phyloP scores from a whole-genome alignment of 2,797 vertebrate species.

The Geotrypetes seraphini region DNA sequence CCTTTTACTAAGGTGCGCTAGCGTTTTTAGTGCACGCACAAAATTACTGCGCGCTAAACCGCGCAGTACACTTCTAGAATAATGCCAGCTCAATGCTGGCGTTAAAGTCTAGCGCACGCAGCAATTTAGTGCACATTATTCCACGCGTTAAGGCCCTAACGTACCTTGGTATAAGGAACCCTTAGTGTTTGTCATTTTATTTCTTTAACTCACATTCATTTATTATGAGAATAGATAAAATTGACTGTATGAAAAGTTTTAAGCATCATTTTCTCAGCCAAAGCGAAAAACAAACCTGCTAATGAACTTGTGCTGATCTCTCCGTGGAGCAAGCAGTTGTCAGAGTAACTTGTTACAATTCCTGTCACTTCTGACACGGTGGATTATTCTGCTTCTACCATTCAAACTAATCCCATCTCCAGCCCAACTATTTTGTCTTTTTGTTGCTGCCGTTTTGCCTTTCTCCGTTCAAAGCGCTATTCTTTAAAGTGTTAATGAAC shows the following conservation, averaged over 20 bases:
- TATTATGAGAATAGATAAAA: slow-evolving; percentile 41
- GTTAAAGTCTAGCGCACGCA: no score
- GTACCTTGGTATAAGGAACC: no score
- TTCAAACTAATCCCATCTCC: slow-evolving; percentile 67
- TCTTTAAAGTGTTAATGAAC: slow-evolving; percentile 32
- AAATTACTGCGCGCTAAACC: no score
- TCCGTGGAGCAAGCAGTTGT: slow-evolving; percentile 55
- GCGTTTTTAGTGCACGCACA: no score
- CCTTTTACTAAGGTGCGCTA: no score
- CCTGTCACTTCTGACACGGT: slow-evolving; percentile 53
- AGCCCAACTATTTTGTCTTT: slow-evolving; percentile 54
- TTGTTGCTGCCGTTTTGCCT: slow-evolving; percentile 38
- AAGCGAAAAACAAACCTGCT: slow-evolving; percentile 52
- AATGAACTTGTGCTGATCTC: slow-evolving; percentile 61
- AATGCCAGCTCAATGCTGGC: no score
- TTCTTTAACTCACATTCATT: slow-evolving; percentile 27
- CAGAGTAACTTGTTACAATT: slow-evolving; percentile 70
- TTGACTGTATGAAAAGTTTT: slow-evolving; percentile 47
- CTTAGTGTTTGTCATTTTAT: no score
- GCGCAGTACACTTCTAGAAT: no score
- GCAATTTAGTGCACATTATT: no score
- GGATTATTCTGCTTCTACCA: slow-evolving; percentile 54
- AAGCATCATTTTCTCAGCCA: slow-evolving; percentile 58
- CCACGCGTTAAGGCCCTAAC: no score
- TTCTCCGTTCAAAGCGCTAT: slow-evolving; percentile 50